Evolutionary conservation across 2,113 vertebrate genomes (phyloP).

Genomic region (Silurus glanis): DNA sequence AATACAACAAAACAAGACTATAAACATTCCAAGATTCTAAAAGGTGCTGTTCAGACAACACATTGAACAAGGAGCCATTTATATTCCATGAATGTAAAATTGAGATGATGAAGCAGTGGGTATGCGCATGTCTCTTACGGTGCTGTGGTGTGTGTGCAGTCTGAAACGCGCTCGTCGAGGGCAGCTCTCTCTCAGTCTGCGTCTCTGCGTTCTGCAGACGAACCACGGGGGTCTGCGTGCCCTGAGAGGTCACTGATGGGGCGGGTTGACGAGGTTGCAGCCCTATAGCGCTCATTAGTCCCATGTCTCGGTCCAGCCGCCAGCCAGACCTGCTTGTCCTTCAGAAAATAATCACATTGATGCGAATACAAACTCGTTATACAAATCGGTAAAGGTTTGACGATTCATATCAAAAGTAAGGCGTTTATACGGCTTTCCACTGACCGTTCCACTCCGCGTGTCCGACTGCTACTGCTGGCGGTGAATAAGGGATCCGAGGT

Average conservation of each 20-base stretch:
- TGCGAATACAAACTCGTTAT: background rate
- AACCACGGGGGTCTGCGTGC: conserved; percentile 91
- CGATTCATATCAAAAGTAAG: background rate
- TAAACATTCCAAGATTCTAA: background rate
- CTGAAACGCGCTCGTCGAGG: conserved; percentile 77
- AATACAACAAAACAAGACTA: background rate
- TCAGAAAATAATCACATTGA: conserved; percentile 30
- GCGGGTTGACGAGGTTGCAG: conserved; percentile 91
- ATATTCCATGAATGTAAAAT: background rate
- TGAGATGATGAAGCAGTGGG: background rate
- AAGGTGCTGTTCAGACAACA: background rate
- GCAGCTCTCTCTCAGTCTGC: conserved; percentile 89
- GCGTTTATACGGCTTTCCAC: conserved; percentile 63
- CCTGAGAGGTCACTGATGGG: conserved; percentile 95
- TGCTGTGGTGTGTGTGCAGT: conserved; percentile 69
- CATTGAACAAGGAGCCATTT: background rate
- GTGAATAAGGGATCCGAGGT: conserved; percentile 84
- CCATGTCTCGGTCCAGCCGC: conserved; percentile 96
- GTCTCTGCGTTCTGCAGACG: conserved; percentile 96
- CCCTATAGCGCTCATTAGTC: conserved; percentile 96
- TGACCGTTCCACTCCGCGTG: conserved; percentile 82
- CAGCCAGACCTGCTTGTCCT: conserved; percentile 90
- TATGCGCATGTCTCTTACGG: conserved; percentile 12
- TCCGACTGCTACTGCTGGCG: conserved; percentile 76
- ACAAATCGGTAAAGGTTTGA: background rate